Evolutionary conservation across 2,888 invertebrate species (phyloP).

Genomic region (Lasius fuliginosus): DNA sequence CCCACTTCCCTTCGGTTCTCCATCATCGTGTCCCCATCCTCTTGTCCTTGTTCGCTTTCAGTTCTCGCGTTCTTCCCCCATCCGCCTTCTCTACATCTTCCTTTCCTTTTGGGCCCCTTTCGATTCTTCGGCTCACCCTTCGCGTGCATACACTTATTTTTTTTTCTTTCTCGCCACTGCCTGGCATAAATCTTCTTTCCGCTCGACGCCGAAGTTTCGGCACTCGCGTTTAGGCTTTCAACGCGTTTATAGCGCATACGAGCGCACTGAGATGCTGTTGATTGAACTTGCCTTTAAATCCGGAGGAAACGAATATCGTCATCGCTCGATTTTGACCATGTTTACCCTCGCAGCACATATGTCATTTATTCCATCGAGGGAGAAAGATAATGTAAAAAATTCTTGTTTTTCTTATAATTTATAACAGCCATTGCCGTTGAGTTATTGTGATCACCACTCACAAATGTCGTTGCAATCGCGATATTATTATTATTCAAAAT

Average conservation of each 20-base stretch:
- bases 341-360: neutral
- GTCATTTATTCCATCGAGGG: neutral
- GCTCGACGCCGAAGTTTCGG: slow-evolving; percentile 64
- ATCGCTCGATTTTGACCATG: neutral
- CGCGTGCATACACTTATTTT: slow-evolving; percentile 69
- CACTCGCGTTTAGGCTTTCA: slow-evolving; percentile 51
- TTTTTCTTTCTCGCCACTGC: slow-evolving; percentile 62
- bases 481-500: neutral
- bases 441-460: neutral
- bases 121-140: slow-evolving; percentile 71
- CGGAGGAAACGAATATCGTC: neutral
- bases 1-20: slow-evolving; percentile 73
- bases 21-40: slow-evolving; percentile 59
- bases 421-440: neutral
- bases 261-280: slow-evolving; percentile 26
- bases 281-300: slow-evolving; percentile 22
- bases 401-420: neutral
- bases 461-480: neutral
- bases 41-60: slow-evolving; percentile 48
- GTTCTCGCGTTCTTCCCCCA: slow-evolving; percentile 28
- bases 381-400: neutral
- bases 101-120: slow-evolving; percentile 66
- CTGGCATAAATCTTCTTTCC: slow-evolving; percentile 72
- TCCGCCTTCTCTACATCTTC: slow-evolving; percentile 48
- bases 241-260: slow-evolving; percentile 18